phyloP scores from a whole-genome alignment of 2,888 invertebrate species.

The Margaritifera margaritifera region DNA sequence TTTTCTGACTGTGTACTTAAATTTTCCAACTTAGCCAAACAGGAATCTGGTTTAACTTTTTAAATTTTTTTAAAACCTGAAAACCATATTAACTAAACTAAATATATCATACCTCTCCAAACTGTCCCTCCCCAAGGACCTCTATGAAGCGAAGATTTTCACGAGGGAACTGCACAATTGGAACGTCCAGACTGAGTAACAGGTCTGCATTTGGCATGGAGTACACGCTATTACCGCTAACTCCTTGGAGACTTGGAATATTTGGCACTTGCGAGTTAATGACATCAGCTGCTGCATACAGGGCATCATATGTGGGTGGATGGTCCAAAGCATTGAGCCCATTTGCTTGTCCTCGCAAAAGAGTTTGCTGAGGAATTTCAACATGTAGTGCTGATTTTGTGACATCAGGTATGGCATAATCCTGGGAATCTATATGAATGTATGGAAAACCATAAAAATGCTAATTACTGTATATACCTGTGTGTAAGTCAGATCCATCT shows the following conservation, averaged over 20 bases:
- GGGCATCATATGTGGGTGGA: slow-evolving; percentile 62
- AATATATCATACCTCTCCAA: slow-evolving; percentile 81
- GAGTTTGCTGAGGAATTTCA: slow-evolving; percentile 52
- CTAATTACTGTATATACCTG: too few relatives aligned
- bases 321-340: slow-evolving; percentile 50
- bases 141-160: slow-evolving; percentile 89
- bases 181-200: slow-evolving; percentile 70
- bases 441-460: too few relatives aligned
- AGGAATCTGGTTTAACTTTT: too few relatives aligned
- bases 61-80: too few relatives aligned
- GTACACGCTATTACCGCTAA: slow-evolving; percentile 74
- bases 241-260: slow-evolving; percentile 68
- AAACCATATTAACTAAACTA: too few relatives aligned
- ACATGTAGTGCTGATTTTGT: slow-evolving; percentile 66
- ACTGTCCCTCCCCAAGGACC: slow-evolving; percentile 89
- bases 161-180: slow-evolving; percentile 86
- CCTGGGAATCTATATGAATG: slow-evolving; percentile 57
- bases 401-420: slow-evolving; percentile 71
- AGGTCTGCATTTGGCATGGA: slow-evolving; percentile 75
- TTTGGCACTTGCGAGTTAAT: slow-evolving; percentile 62
- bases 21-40: too few relatives aligned
- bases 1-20: too few relatives aligned
- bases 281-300: slow-evolving; percentile 64
- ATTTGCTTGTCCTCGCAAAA: slow-evolving; percentile 34
- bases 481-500: too few relatives aligned